Evolutionary conservation across 1,140 invertebrate genomes (phyloP).

Genomic region (Meloidogyne chitwoodi): DNA sequence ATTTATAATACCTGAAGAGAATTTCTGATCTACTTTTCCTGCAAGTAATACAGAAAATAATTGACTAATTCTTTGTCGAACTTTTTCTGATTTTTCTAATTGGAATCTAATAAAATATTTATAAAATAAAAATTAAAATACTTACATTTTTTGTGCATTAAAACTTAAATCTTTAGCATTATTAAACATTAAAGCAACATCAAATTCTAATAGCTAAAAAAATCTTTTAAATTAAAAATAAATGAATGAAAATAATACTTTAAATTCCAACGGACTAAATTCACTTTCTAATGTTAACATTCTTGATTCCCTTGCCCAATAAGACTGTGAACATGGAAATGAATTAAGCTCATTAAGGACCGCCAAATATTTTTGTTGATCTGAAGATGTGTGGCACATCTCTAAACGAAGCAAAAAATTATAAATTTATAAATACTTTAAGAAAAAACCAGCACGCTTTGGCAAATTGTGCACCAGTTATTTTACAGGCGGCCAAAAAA

Average conservation of each 20-base stretch:
- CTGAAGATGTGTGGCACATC: neutral
- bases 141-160: constrained; percentile 16
- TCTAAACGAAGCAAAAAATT: too few species aligned
- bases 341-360: neutral
- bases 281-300: constrained; percentile 16
- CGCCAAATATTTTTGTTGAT: neutral
- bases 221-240: too few species aligned
- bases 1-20: neutral
- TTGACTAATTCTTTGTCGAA: constrained; percentile 3
- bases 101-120: constrained; percentile 6
- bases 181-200: constrained; percentile 20
- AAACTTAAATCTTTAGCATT: constrained; percentile 13
- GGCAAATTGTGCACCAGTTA: too few species aligned
- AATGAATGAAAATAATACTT: neutral
- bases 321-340: neutral
- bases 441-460: too few species aligned
- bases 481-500: too few species aligned
- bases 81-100: constrained; percentile 8
- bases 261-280: neutral
- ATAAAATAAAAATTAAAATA: neutral
- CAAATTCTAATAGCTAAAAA: constrained; percentile 21
- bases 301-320: constrained; percentile 22
- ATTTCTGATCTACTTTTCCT: neutral
- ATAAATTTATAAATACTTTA: too few species aligned
- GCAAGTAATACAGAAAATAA: constrained; percentile 16